Conservation (phyloP, 2,797 vertebrate genomes). For the Prionace glauca region DNA sequence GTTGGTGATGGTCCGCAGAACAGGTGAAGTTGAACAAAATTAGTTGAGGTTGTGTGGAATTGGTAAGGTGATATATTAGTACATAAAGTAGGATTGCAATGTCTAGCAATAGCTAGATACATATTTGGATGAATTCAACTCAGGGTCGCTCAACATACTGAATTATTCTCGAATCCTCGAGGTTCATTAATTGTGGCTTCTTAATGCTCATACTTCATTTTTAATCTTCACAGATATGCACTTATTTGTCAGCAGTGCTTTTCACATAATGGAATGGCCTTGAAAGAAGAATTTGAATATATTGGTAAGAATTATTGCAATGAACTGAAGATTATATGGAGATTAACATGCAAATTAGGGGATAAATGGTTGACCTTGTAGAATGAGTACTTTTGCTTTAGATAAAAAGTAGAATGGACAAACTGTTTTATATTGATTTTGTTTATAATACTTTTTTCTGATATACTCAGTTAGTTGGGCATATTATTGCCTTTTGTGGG, state of each 20-base stretch:
- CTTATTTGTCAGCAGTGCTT: slow-evolving; percentile 97
- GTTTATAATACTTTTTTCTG: neutral
- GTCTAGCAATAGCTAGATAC: neutral
- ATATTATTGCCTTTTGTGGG: neutral
- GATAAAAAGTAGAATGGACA: neutral
- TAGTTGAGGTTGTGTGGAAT: neutral
- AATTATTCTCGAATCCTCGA: slow-evolving; percentile 39
- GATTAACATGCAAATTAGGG: neutral
- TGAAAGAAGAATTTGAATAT: slow-evolving; percentile 98
- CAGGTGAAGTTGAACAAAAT: slow-evolving; percentile 63
- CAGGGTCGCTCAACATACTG: neutral
- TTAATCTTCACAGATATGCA: slow-evolving; percentile 69
- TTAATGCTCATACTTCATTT: slow-evolving; percentile 4
- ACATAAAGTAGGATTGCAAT: slow-evolving; percentile 6
- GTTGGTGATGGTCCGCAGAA: slow-evolving; percentile 97
- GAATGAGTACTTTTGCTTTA: neutral
- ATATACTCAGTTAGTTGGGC: neutral
- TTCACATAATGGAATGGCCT: slow-evolving; percentile 98
- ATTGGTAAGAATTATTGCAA: slow-evolving; percentile 73
- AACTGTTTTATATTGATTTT: neutral
- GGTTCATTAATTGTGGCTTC: neutral
- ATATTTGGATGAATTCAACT: neutral
- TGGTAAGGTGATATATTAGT: slow-evolving; percentile 38
- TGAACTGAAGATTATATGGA: neutral
- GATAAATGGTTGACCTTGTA: neutral